These are phyloP conservation scores for Platorchestia sp. DNA, from an alignment of 1,140 invertebrate species.

Conservation along the genomic window DNA sequence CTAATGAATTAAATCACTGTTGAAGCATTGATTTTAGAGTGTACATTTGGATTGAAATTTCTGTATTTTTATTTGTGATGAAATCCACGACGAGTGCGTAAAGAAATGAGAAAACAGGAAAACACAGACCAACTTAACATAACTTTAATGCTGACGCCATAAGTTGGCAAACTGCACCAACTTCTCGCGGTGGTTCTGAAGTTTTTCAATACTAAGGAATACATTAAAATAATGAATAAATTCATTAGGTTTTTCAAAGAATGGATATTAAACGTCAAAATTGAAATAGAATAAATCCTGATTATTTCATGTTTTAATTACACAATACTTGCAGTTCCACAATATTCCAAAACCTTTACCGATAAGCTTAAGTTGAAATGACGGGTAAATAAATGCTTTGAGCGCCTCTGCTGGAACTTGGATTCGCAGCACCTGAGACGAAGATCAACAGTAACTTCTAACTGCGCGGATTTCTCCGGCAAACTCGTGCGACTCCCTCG, in stretches of 20 bases:
- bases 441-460: not conserved
- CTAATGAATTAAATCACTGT: not conserved
- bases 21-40: not conserved
- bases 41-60: no score
- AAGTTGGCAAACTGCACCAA: not conserved
- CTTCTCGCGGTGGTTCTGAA: not conserved
- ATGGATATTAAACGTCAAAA: not conserved
- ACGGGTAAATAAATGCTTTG: not conserved
- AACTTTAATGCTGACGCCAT: not conserved
- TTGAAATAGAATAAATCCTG: not conserved
- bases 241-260: not conserved
- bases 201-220: not conserved
- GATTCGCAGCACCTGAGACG: not conserved
- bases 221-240: not conserved
- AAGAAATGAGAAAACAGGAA: not conserved
- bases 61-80: no score
- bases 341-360: not conserved
- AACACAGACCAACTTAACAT: not conserved
- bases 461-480: not conserved
- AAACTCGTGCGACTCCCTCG: not conserved
- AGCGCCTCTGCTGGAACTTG: not conserved
- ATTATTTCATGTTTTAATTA: not conserved
- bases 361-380: not conserved
- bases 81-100: not conserved
- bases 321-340: not conserved